Evolutionary conservation across 2,797 vertebrate genomes (phyloP), one percentile per base, ranked within the genome.

Genomic region (Diceros bicornis): DNA sequence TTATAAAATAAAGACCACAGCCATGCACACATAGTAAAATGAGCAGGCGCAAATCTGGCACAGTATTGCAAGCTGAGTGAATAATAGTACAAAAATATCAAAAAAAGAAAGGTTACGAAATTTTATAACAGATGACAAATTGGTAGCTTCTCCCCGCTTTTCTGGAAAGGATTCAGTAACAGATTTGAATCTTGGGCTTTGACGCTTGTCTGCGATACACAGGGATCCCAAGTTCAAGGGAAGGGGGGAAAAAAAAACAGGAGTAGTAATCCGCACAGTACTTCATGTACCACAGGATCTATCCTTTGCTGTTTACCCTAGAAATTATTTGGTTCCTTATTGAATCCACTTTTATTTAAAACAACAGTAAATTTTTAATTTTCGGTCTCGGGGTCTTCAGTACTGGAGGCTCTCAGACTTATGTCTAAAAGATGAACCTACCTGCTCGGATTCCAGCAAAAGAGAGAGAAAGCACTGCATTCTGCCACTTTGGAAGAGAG

Each of bases 191-290:
- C 82, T 91, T 97, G 89, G 96, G 89, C 91, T 96, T 84, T 4
- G 89, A 79, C 55, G 69, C 96, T 81, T 97, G 89, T 98, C 97
- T 98, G 94, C 90, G 97, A 98, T 95, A 97, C 69, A 44, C 78
- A 96, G 97, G 97, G 97, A 98, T 97, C 98, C 98, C 97, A 98
- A 98, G 97, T 98, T 98, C 97, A 97, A 97, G 85, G 47, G 59
- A 20, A 21, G 47, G 50, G 50, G 20, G 29, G 89, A 86, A 85
- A 81, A 61, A 86, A 74, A 95, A 77, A 0, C 59, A 71, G 32
- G 78, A 96, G 87, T 92, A 89, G 82, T 84, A 77, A 92, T 89
- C 91, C 47, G 87, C 29, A 62, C 1, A 10, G 21, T n/a, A 66
- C 57, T 78, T 88, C 50, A 41, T 62, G 50, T 74, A 89, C 0